A percentile compares a stretch with the other conserved stretches of the same genome.
Conservation (phyloP, 2,888 invertebrate species). For the Ophion slaviceki region DNA sequence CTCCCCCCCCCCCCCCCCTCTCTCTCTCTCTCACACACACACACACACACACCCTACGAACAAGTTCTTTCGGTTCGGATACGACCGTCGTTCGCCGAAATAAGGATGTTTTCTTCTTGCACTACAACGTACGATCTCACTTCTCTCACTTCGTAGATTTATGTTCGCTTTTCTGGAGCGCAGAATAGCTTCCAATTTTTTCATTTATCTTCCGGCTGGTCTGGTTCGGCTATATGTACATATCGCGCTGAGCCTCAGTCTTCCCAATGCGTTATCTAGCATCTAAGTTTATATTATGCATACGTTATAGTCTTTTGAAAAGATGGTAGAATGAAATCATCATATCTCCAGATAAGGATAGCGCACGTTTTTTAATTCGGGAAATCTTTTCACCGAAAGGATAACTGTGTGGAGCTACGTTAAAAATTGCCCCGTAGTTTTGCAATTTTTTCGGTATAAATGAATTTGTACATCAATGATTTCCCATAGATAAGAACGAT, state of each 20-base stretch:
- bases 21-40: neutral
- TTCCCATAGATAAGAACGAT: too few relatives aligned
- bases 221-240: neutral
- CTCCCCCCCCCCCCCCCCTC: neutral
- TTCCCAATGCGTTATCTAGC: neutral
- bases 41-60: neutral
- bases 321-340: too few relatives aligned
- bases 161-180: neutral
- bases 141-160: neutral
- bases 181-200: conserved; percentile 34
- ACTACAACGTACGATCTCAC: conserved; percentile 4
- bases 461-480: too few relatives aligned
- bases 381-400: too few relatives aligned
- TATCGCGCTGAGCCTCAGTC: neutral
- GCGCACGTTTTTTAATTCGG: too few relatives aligned
- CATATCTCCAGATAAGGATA: too few relatives aligned
- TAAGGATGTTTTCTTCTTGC: conserved; percentile 65
- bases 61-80: conserved; percentile 4
- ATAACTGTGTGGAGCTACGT: too few relatives aligned
- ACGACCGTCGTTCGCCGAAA: conserved; percentile 45
- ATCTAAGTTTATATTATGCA: too few relatives aligned
- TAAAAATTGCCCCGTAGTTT: too few relatives aligned
- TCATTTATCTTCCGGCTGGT: neutral
- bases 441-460: too few relatives aligned
- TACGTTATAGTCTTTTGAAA: too few relatives aligned